These are phyloP conservation scores for Clavelina lepadiformis DNA, from an alignment of 23 tunicate species.

Conservation along the genomic window DNA sequence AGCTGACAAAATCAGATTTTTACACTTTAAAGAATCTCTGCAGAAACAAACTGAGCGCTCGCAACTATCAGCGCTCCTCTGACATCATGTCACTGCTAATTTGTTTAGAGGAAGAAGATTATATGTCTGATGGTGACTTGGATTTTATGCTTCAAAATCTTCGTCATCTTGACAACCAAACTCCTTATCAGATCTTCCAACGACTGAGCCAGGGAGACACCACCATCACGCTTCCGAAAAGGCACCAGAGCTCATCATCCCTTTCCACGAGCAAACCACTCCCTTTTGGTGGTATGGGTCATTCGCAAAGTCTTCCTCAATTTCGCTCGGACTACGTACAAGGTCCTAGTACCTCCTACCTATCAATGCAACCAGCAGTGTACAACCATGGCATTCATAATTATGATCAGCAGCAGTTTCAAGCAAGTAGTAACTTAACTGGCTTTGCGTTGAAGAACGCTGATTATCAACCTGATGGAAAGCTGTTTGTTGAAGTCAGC, in stretches of 20 bases:
- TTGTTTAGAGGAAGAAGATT: constrained; percentile 68
- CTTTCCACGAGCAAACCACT: not conserved
- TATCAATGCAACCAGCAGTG: too few relatives aligned
- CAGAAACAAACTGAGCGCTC: constrained; percentile 3
- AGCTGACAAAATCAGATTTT: constrained; percentile 29
- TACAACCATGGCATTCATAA: too few relatives aligned
- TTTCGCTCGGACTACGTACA: not conserved
- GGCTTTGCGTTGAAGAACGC: too few relatives aligned
- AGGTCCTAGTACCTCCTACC: too few relatives aligned
- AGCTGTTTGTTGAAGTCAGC: too few relatives aligned
- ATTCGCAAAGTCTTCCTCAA: not conserved
- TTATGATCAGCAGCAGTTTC: too few relatives aligned
- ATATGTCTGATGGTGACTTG: constrained; percentile 33
- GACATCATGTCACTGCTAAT: constrained; percentile 25
- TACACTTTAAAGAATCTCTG: constrained; percentile 20
- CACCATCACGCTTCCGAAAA: constrained; percentile 16
- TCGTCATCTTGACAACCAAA: constrained; percentile 27
- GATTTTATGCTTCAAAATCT: constrained; percentile 24
- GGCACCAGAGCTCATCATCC: constrained; percentile 7
- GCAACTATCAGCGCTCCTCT: constrained; percentile 22
- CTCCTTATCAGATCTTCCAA: constrained; percentile 12
- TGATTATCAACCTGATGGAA: too few relatives aligned
- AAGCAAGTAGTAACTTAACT: too few relatives aligned
- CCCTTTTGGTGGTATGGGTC: not conserved
- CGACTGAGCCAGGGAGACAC: constrained; percentile 20